These are phyloP conservation scores for Drosophila borealis DNA, from an alignment of 2,888 invertebrate species.

Conservation along the genomic window DNA sequence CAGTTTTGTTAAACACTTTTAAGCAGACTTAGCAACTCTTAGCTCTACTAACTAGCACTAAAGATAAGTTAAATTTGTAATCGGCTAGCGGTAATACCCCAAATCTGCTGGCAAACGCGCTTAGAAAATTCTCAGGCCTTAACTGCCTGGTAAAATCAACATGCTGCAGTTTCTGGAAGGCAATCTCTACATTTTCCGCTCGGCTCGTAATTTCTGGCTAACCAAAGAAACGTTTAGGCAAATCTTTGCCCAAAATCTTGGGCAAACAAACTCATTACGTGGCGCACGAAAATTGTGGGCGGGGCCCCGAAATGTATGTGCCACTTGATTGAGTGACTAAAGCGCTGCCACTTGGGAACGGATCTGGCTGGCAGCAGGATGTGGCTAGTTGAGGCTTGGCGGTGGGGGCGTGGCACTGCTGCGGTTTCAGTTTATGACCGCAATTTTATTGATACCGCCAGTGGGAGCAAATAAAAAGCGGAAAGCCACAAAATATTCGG, in stretches of 20 bases:
- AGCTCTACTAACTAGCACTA: neutral
- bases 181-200: neutral
- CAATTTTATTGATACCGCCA: slow-evolving; percentile 79
- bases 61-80: neutral
- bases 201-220: slow-evolving; percentile 23
- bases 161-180: neutral
- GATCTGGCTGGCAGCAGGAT: neutral
- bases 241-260: slow-evolving; percentile 65
- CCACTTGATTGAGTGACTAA: slow-evolving; percentile 75
- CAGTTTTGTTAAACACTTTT: neutral
- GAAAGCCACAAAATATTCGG: slow-evolving; percentile 3
- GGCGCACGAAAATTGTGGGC: slow-evolving; percentile 13
- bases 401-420: slow-evolving; percentile 41
- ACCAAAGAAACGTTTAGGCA: slow-evolving; percentile 58
- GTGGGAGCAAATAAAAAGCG: slow-evolving; percentile 61
- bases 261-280: slow-evolving; percentile 72
- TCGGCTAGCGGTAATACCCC: slow-evolving; percentile 1
- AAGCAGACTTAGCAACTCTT: neutral
- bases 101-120: neutral
- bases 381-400: neutral
- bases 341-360: slow-evolving; percentile 28
- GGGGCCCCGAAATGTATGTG: slow-evolving; percentile 23
- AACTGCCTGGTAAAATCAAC: slow-evolving; percentile 6
- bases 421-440: slow-evolving; percentile 67
- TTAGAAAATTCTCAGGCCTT: neutral